phyloP scores from a whole-genome alignment of 2,113 vertebrate species.

The Alexandromys fortis region DNA sequence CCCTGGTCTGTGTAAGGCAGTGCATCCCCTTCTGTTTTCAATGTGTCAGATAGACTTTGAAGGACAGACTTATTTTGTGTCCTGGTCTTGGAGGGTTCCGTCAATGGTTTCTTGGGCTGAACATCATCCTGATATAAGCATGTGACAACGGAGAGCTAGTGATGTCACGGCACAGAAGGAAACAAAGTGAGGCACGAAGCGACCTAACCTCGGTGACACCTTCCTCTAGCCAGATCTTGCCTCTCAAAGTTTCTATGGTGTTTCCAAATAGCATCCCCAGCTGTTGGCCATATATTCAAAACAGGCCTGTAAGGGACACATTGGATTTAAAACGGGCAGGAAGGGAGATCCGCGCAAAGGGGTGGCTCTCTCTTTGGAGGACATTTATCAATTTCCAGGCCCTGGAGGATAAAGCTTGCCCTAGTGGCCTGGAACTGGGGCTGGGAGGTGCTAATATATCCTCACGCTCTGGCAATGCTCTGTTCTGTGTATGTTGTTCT shows the following conservation, averaged over 20 bases:
- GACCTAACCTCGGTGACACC: neutral
- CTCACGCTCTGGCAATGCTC: neutral
- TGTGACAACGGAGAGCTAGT: neutral
- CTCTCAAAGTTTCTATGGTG: neutral
- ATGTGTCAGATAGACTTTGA: neutral
- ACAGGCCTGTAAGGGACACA: neutral
- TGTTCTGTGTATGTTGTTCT: neutral
- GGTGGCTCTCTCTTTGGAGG: neutral
- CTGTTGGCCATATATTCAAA: neutral
- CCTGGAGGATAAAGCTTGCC: neutral
- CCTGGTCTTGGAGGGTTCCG: neutral
- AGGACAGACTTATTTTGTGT: neutral
- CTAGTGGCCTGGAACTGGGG: neutral
- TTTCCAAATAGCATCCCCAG: neutral
- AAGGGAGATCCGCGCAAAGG: neutral
- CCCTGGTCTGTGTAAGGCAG: neutral
- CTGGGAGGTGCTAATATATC: neutral
- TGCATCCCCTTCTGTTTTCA: neutral
- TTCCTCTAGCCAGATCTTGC: neutral
- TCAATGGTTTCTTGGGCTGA: neutral
- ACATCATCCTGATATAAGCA: neutral
- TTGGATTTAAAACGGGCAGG: neutral
- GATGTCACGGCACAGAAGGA: neutral
- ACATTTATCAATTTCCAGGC: neutral
- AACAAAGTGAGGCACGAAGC: neutral